Evolutionary conservation across 2,888 invertebrate genomes (phyloP), one percentile per base, ranked within the genome.

Genomic region (Lasioglossum leucozonium): DNA sequence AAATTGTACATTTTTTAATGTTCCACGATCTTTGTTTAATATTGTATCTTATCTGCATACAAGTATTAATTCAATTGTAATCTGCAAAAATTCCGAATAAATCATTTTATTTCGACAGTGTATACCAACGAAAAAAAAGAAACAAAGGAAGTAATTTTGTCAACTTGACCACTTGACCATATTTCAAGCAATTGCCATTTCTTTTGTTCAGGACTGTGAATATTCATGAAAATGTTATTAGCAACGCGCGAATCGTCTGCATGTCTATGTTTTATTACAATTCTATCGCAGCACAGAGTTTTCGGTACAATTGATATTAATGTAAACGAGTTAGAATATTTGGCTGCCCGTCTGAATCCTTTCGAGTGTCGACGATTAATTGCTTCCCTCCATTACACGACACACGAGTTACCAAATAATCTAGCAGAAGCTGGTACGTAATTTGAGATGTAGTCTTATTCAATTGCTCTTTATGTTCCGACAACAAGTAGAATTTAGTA

Each of bases 281-380:
- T 73, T 30, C 22, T 81, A 16, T 58, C 55, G 13, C 67, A 13
- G 10, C 44, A 72, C 37, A 13, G 16, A 51, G 75, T 81, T 4
- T n/a, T 44, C 22, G 71, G 75, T 10, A 93, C 94, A 22, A 94
- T 94, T 79, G 94, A 95, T 72, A 87, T 95, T 69, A 95, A 94
- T 91, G 86, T 94, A 1, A 88, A 92, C 22, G 94, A 94, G 86
- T 87, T 96, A 62, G 94, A 96, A 88, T 96, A 96, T 91, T 90
- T 97, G 80, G 96, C 97, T 40, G 95, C 96, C 79, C 96, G 96
- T 92, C 93, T 97, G 87, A 95, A 96, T 75, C 92, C 93, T 16
- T 94, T 95, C 89, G 96, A 97, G 94, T 97, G 97, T 91, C 95
- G 96, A 72, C 94, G 94, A 88, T 95, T 97, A 2, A 95, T 96